Evolutionary conservation across 2,888 invertebrate genomes (phyloP), one percentile per base, ranked within the genome.

Genomic region (Sarcophaga rosellei): DNA sequence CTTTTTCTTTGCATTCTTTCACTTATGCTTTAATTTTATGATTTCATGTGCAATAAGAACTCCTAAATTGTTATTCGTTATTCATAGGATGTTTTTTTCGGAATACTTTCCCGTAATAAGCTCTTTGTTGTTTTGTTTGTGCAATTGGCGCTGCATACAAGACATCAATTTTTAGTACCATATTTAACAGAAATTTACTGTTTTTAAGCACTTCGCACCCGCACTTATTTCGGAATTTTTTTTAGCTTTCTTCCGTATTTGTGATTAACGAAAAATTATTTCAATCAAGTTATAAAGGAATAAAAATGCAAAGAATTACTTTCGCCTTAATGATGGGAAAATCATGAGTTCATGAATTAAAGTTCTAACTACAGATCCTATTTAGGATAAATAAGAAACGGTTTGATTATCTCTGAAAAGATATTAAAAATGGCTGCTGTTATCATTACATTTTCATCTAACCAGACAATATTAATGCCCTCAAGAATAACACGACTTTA

Each of bases 131-230:
- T 35, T 1, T 35, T 17, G 25, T 73, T 47, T 63, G 10, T n/a
- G 5, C 8, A 35, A 6, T 35, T 35, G 5, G 35, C 0, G 8
- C 8, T 35, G 0, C 8, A 8, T 3, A 5, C 6, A 6, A 1
- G 6, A 4, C 75, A 72, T 79, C 66, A 79, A 84, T 57, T 75
- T 75, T 84, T 75, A 84, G 70, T 59, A 75, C 79, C 59, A 65
- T 79, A 84, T 75, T 84, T 79, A 79, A 75, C 62, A 63, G 69
- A 25, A 79, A 74, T 69, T 79, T 63, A 45, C n/a, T 73, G 11
- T 3, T 17, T n/a, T 45, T 47, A 25, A 25, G 6, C 4, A 23
- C n/a, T 3, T 25, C 25, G 25, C 6, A 25, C 25, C 6, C 12
- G n/a, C 20, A 3, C n/a, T n/a, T 0, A 6, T 23, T 23, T n/a